phyloP scores from a whole-genome alignment of 1,140 invertebrate genomes.

The Penaeus vannamei region DNA sequence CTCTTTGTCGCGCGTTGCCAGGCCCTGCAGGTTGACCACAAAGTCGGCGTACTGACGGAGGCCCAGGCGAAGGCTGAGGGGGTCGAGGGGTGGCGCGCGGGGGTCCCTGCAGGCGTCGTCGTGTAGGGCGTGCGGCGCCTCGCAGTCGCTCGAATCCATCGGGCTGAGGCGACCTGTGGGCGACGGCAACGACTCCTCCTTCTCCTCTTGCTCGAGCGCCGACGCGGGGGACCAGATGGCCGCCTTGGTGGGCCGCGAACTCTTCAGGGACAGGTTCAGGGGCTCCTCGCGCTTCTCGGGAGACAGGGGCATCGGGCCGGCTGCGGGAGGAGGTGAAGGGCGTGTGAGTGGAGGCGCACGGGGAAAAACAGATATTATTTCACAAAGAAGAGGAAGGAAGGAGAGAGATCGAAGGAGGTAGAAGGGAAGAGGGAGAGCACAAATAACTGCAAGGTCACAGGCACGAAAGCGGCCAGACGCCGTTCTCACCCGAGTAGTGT shows the following conservation, averaged over 20 bases:
- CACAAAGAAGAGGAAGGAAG: not conserved
- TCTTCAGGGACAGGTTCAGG: slow-evolving; percentile 67
- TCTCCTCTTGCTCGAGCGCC: slow-evolving; percentile 66
- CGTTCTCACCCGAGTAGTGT: slow-evolving; percentile 51
- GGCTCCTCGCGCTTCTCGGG: slow-evolving; percentile 67
- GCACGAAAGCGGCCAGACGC: not conserved
- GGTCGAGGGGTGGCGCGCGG: slow-evolving; percentile 35
- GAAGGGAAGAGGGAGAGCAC: too few relatives aligned
- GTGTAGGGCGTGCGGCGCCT: not conserved
- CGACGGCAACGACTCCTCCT: slow-evolving; percentile 49
- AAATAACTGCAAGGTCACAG: not conserved
- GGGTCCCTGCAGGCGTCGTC: slow-evolving; percentile 55
- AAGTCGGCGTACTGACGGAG: slow-evolving; percentile 60
- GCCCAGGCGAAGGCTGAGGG: slow-evolving; percentile 49
- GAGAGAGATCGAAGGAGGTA: not conserved
- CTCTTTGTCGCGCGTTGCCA: slow-evolving; percentile 55
- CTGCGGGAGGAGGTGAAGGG: not conserved
- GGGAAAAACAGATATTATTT: not conserved
- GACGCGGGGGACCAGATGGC: slow-evolving; percentile 68
- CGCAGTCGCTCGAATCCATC: slow-evolving; percentile 63
- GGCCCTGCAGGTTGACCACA: slow-evolving; percentile 52
- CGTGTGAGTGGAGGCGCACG: not conserved
- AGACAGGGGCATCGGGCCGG: slow-evolving; percentile 42
- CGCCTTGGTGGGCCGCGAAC: slow-evolving; percentile 57
- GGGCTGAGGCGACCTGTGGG: slow-evolving; percentile 62